A percentile compares a stretch with the other conserved stretches of the same genome.
Conservation (phyloP, 2,888 invertebrate genomes). For the Drosophila mayaguana region DNA sequence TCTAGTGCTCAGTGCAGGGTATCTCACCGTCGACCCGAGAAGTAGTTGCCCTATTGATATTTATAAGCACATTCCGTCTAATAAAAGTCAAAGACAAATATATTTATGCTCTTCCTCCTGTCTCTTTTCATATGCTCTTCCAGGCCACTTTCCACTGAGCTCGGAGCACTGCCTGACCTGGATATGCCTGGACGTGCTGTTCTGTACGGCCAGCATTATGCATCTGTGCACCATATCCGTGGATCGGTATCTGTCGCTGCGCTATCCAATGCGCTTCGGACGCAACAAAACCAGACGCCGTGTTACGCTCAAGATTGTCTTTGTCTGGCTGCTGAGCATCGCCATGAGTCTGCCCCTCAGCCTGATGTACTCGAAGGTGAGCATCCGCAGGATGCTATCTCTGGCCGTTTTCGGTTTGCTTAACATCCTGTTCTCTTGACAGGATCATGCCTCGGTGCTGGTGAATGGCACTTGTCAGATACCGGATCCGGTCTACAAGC, state of each 20-base stretch:
- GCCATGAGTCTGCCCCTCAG: conserved; percentile 96
- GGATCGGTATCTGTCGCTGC: conserved; percentile 95
- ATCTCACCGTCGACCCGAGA: neutral
- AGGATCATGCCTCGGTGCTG: conserved; percentile 93
- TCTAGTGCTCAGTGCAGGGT: neutral
- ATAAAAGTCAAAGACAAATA: conserved; percentile 37
- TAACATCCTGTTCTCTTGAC: conserved; percentile 9
- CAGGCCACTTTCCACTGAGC: conserved; percentile 93
- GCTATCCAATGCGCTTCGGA: conserved; percentile 97
- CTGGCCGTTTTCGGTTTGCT: neutral
- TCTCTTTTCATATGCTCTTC: conserved; percentile 63
- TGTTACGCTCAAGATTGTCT: conserved; percentile 94
- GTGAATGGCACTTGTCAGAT: conserved; percentile 94
- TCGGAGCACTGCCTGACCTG: conserved; percentile 95
- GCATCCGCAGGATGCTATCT: conserved; percentile 5
- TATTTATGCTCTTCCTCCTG: neutral
- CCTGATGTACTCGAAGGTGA: conserved; percentile 94
- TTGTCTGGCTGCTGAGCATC: conserved; percentile 97
- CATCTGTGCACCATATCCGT: conserved; percentile 98
- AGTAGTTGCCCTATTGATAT: conserved; percentile 27
- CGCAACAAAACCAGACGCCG: conserved; percentile 94
- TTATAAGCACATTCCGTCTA: conserved; percentile 32
- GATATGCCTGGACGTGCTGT: conserved; percentile 97
- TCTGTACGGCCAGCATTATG: conserved; percentile 98
- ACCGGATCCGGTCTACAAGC: conserved; percentile 94